Base-by-base conservation (phyloP, 2,888 invertebrate genomes). In the Neocrepidodera transversa region DNA sequence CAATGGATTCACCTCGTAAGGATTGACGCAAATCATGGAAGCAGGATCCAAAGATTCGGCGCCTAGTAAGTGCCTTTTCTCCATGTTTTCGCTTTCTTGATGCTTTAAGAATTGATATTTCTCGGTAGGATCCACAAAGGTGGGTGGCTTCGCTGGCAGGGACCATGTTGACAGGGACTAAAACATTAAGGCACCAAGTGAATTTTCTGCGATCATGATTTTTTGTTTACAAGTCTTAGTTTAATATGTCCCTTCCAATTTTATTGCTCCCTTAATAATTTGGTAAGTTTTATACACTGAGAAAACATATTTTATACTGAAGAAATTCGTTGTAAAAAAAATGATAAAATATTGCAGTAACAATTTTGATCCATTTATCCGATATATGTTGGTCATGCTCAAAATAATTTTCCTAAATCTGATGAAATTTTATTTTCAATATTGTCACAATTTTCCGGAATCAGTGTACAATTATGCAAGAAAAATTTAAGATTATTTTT, bases 41-140 rank as follows among this genome's bases (percentile, higher is more conserved):
- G 70, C 71, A 66, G 71, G 65, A 38, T 72, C 74, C 52, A 62
- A 60, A 2, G 42, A 59, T 66, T 63, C 49, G 62, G 60, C 30
- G 72, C 65, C 57, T 8, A 70, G 18, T 20, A 67, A 57, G 26
- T 54, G 57, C 52, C 28, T 38, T 30, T 49, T 53, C 32, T 63
- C 60, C 62, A 55, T 63, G 32, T 53, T 52, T 26, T 40, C 58
- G 54, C 57, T 36, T n/a, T 58, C 60, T 28, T 45, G 47, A 40
- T 52, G 54, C 11, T 18, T 56, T 43, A 28, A 10, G 16, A 20
- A 18, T 6, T 35, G 48, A 26, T 35, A 70, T 77, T 79, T 81
- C 82, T 80, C 81, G 81, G 78, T 80, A 80, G 75, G 82, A 80
- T 74, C 78, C 78, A 74, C 77, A 78, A 67, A 76, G 71, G 68